Base-by-base conservation (phyloP, 2,113 vertebrate species). In the Antigone vipio region DNA sequence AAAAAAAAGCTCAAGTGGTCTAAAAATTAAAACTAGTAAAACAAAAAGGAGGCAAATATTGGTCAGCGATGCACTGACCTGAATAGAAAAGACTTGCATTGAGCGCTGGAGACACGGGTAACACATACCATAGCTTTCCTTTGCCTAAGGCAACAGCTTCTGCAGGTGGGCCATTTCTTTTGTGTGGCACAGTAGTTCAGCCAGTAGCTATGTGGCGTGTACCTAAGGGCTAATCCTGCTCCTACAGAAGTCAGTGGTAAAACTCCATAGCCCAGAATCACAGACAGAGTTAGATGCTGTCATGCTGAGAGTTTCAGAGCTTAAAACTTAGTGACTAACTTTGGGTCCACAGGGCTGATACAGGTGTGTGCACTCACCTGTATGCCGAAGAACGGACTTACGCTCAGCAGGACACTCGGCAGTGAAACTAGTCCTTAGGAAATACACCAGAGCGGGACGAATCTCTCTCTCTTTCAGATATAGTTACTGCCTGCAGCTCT, bases 21-120 rank as follows among this genome's bases (percentile, higher is more conserved):
- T 88, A 69, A 76, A 79, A 80, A 66, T 92, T 91, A 91, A 90
- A 90, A 67, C 44, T 35, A 67, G 35, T 85, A 29, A 84, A 84
- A 23, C 12, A 71, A 71, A 76, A 80, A 32, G 59, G 29, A 85
- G 20, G 40, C 81, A 69, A 79, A 81, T 69, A 91, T 85, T 21
- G 44, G 58, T 38, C 69, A 58, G 42, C 12, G 34, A 82, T 64
- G 71, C 50, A 73, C 4, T 82, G 78, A 77, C 44, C 52, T 82
- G 56, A 60, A 92, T 34, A 83, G 56, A 56, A 71, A 84, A 78
- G 30, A 29, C 45, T 35, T 91, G 8, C 44, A 15, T 2, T 52
- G 77, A 93, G 73, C 38, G 11, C 72, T 76, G 42, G 86, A 89
- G 92, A 42, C 60, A n/a, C 49, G 42, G 40, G 27, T 87, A 81